phyloP scores from a whole-genome alignment of 2,797 vertebrate species.

The Myiotriccus ornatus region DNA sequence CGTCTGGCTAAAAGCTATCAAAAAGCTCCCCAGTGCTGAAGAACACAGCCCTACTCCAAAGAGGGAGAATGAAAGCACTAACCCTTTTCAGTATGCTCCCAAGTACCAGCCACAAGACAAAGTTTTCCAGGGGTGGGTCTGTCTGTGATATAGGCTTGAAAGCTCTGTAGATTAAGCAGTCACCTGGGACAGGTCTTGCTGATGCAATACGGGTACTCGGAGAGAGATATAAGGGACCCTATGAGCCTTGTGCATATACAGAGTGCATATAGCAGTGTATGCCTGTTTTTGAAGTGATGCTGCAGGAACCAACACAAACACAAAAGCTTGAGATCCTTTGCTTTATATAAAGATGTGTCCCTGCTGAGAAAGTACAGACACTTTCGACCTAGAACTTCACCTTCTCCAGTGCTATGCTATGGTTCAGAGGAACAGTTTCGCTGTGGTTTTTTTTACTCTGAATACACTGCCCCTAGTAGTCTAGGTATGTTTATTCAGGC shows the following conservation, averaged over 20 bases:
- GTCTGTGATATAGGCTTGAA: not conserved
- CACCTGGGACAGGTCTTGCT: not conserved
- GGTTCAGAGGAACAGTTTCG: not conserved
- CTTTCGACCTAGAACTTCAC: not conserved
- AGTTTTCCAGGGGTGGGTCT: not conserved
- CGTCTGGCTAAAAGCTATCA: not conserved
- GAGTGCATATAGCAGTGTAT: not conserved
- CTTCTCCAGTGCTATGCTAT: not conserved
- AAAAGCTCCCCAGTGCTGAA: not conserved
- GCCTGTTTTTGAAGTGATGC: not conserved
- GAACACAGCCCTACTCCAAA: not conserved
- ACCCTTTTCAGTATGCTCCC: not conserved
- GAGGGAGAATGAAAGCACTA: not conserved
- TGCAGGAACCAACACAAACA: no score
- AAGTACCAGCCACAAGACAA: not conserved
- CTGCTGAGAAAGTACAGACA: not conserved
- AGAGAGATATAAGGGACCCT: not conserved
- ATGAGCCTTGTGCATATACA: rapidly evolving
- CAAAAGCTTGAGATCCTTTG: no score
- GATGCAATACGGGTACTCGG: not conserved
- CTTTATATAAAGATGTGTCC: not conserved
- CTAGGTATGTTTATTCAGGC: not conserved
- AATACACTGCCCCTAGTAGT: not conserved
- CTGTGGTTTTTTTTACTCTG: rapidly evolving
- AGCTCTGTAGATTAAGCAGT: not conserved